Base-by-base conservation (phyloP, 2,113 vertebrate genomes). In the Aegotheles bennettii region DNA sequence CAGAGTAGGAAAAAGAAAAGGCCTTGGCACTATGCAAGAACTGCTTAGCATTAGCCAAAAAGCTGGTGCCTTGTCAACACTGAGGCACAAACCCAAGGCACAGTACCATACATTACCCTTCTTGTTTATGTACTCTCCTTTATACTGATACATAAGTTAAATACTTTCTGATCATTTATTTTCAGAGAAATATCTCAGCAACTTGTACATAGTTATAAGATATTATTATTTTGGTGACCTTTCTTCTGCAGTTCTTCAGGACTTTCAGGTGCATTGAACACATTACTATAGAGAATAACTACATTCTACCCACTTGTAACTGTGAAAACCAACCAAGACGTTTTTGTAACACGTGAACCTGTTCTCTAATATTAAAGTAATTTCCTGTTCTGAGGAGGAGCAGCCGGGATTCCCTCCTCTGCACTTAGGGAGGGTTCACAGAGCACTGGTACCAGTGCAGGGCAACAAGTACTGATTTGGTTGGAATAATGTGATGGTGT, bases 371-470 rank as follows among this genome's bases (percentile, higher is more conserved):
- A 48, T 24, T 67, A 7, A 19, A 36, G 19, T 70, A 56, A 64
- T 42, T 53, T 71, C 20, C 17, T 35, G 4, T 60, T 91, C 28
- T 40, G 40, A 65, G 38, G 21, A 70, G 45, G 11, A 65, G 35
- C 3, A 2, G 7, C 18, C 1, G 1, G 12, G 17, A 77, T 91
- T 78, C 23, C 26, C 8, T 88, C 12, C 17, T 76, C 25, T 60
- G 12, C 0, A 0, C 20, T 75, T 29, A 50, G 17, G 11, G 33
- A 57, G 4, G 16, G 88, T 83, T 80, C 2, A 6, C 0, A 0
- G 56, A 51, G 31, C 16, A 3, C 20, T 73, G 35, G 8, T 82
- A 13, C 33, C 51, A 38, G 31, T 16, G 7, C 33, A 51, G 21
- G 50, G 40, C n/a, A 29, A 3, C 28, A 36, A n/a, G 13, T 28